Conservation (phyloP, 2,888 invertebrate species). For the Terebella lapidaria region DNA sequence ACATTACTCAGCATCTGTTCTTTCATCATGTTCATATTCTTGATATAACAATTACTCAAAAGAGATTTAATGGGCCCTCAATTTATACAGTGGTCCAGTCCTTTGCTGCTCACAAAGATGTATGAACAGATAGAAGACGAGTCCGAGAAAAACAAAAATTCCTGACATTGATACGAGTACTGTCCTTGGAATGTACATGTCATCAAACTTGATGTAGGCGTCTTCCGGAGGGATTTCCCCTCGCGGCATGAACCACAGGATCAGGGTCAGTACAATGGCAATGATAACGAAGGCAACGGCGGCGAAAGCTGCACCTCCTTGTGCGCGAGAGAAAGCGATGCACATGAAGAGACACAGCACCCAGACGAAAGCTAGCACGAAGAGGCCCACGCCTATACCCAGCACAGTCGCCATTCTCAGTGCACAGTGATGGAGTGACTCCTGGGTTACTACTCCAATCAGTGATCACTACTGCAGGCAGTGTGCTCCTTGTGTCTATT, state of each 20-base stretch:
- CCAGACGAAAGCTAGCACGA: constrained; percentile 41
- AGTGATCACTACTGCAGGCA: too few species aligned
- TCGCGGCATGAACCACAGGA: constrained; percentile 24
- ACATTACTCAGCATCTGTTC: too few species aligned
- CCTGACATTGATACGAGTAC: constrained; percentile 19
- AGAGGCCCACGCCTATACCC: constrained; percentile 40
- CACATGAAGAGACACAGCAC: constrained; percentile 32
- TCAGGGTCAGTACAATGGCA: constrained; percentile 20
- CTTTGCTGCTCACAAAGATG: constrained; percentile 21
- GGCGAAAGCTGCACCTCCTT: constrained; percentile 27
- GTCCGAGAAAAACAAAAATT: constrained; percentile 15
- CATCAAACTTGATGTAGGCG: constrained; percentile 16
- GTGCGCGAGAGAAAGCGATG: constrained; percentile 34
- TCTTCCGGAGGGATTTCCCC: constrained; percentile 4
- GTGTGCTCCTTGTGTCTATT: too few species aligned
- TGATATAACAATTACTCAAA: too few species aligned
- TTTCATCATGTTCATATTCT: too few species aligned
- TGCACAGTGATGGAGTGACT: too few species aligned
- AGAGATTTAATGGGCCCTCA: neutral
- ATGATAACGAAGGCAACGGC: constrained; percentile 13
- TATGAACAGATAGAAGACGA: constrained; percentile 3
- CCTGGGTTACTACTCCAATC: too few species aligned
- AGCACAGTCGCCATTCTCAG: constrained; percentile 26
- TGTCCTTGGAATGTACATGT: constrained; percentile 14
- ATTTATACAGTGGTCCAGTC: constrained; percentile 9